Evolutionary conservation across 2,888 invertebrate species (phyloP), one percentile per base, ranked within the genome.

Genomic region (Celastrina argiolus): DNA sequence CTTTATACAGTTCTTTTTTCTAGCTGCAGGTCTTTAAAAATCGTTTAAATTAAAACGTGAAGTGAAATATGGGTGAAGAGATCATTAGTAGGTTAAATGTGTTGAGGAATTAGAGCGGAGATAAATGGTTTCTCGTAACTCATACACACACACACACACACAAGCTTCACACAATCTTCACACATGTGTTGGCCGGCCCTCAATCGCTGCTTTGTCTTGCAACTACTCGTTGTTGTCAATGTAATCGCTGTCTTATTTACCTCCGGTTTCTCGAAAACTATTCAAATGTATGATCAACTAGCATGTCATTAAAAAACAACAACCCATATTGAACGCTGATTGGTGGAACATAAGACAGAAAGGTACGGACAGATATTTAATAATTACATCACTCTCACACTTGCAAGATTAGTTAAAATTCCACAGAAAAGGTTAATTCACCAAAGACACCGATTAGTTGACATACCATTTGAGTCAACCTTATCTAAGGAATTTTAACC

Each of bases 61-160:
- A 22, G 4, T 22, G 22, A 51, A 51, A 51, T 22, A 51, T 51
- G 6, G 22, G 22, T 51, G 51, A 45, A 14, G 51, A 51, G 12
- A 51, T 51, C 22, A 51, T 51, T 51, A 51, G 36, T 36, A 7
- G 51, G 51, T 22, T 22, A 26, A 51, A 51, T 22, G 51, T 51
- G 51, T 2, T 26, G 22, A 26, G 26, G 51, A 51, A 51, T 51
- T 51, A 26, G 26, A 51, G 22, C 51, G 26, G 51, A 51, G 51
- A 51, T 51, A 51, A 51, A 51, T 51, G 22, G 51, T 22, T 22
- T 41, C 26, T 26, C 51, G 51, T 51, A 51, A 51, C 51, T 22
- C 51, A 51, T 12, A 51, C 51, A 51, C 26, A 7, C 2, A 26
- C 22, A 14, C 14, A 12, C 51, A 14, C 26, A 26, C 22, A 7